Evolutionary conservation across 2,113 vertebrate genomes (phyloP).

Genomic region (Dipodomys ordii): DNA sequence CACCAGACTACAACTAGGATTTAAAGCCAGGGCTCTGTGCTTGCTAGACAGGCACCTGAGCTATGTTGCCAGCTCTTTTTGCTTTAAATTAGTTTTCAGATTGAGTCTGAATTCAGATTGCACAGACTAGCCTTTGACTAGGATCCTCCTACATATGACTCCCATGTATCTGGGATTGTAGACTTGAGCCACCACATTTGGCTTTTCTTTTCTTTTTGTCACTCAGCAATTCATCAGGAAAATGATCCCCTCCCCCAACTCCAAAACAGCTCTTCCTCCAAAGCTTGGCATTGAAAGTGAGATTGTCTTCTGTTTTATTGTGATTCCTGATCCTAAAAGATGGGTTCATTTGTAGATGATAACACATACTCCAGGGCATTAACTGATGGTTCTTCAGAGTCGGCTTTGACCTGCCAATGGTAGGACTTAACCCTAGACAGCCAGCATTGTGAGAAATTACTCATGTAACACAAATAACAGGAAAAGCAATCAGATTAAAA

Average conservation of each 20-base stretch:
- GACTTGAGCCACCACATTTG: too few species aligned
- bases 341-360: background rate
- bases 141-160: too few species aligned
- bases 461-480: background rate
- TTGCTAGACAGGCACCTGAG: too few species aligned
- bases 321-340: background rate
- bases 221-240: conserved; percentile 20
- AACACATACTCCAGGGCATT: background rate
- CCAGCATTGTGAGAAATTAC: background rate
- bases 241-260: background rate
- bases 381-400: background rate
- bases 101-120: too few species aligned
- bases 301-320: background rate
- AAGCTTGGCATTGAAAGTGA: background rate
- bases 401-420: background rate
- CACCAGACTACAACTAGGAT: too few species aligned
- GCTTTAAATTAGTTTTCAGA: too few species aligned
- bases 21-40: too few species aligned
- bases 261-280: background rate
- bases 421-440: background rate
- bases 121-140: too few species aligned
- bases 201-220: background rate
- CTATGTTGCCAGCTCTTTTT: too few species aligned
- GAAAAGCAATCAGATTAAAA: background rate
- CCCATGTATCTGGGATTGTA: too few species aligned